These are phyloP conservation scores for Rattus rattus DNA, from an alignment of 2,113 vertebrate genomes.

Conservation along the genomic window DNA sequence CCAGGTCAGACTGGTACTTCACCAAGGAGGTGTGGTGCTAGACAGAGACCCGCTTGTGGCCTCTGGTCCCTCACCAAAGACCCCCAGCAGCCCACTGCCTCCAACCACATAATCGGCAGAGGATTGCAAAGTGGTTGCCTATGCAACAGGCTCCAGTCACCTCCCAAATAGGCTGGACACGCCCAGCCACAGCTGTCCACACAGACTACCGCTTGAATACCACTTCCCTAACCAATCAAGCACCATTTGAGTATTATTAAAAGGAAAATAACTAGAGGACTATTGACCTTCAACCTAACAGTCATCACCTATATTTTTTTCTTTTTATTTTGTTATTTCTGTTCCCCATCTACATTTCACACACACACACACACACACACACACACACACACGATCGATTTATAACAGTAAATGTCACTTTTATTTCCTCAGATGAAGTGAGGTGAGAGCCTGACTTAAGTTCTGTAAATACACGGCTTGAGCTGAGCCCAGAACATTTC, in stretches of 20 bases:
- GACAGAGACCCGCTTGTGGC: accelerated
- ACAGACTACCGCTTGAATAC: accelerated
- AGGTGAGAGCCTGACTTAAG: too few relatives aligned
- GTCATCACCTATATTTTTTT: neutral
- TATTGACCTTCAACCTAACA: neutral
- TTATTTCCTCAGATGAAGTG: too few relatives aligned
- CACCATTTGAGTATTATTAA: neutral
- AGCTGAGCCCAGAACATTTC: too few relatives aligned
- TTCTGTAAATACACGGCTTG: too few relatives aligned
- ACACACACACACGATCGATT: too few relatives aligned
- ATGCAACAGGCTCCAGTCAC: neutral
- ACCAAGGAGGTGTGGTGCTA: neutral
- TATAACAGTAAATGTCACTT: too few relatives aligned
- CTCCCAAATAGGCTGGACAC: neutral
- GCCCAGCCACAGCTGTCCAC: neutral
- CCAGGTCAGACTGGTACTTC: neutral
- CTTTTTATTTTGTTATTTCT: neutral
- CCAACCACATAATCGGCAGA: neutral
- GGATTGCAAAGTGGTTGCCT: neutral
- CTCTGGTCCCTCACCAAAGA: neutral
- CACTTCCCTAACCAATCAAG: neutral
- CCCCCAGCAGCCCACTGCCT: neutral
- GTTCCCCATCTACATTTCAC: too few relatives aligned
- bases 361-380: too few relatives aligned
- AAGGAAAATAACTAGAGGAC: neutral